Base-by-base conservation (phyloP, 1,140 invertebrate genomes). In the Akabosia matsudoensis region DNA sequence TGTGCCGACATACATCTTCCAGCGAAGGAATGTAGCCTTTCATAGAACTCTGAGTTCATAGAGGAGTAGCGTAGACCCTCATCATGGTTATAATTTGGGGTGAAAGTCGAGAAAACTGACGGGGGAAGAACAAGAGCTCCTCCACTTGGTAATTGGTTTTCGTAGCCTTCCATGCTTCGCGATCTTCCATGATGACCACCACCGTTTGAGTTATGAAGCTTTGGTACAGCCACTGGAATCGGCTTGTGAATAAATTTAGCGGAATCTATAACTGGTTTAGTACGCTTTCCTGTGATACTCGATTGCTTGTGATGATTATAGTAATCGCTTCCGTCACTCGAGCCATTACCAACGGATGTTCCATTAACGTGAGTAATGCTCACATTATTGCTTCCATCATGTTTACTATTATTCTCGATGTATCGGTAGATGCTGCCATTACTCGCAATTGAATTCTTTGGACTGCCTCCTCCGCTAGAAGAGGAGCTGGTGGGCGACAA, bases 331-430 rank as follows among this genome's bases (percentile, higher is more conserved):
- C 26, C 61, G 30, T 31, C 28, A 67, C 7, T 31, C 61, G 31
- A 30, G 10, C 61, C 61, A 67, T 67, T 28, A 30, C 30, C 61
- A 67, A 3, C 24, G 3, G 26, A 33, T 24, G 33, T 70, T 28
- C 76, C 76, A 74, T 64, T 67, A 16, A 73, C 73, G 54, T 75
- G 33, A n/a, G 67, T 76, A 37, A 76, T 45, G 16, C 45, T 73
- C 14, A 67, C 45, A 34, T 76, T 76, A 31, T 67, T 67, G 24
- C 24, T 7, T 4, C 3, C 28, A 7, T 7, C 7, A 22, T 31
- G 10, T 4, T 31, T 10, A 31, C 31, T 67, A 67, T 67, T 31
- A 28, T 31, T 67, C 31, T 67, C 61, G 7, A 67, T 7, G 28
- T 67, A 67, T 2, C 61, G 61, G 28, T 30, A 67, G 24, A 67